Evolutionary conservation across 2,797 vertebrate species (phyloP).

Genomic region (Neopelma chrysocephalum): DNA sequence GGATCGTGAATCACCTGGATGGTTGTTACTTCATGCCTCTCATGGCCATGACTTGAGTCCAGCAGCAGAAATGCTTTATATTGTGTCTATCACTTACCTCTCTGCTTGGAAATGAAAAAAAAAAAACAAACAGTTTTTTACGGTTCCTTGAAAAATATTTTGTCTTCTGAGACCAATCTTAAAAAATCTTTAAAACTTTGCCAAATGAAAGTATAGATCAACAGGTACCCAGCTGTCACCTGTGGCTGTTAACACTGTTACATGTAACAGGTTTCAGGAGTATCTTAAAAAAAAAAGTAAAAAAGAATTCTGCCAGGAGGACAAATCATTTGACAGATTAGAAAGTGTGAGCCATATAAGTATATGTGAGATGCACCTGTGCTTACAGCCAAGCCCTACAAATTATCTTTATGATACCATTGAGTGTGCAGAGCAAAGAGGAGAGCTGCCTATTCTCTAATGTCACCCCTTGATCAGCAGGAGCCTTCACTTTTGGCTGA

Average conservation of each 20-base stretch:
- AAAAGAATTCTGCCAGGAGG: neutral
- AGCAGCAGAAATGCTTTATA: neutral
- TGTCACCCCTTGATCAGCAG: neutral
- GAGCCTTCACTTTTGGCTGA: neutral
- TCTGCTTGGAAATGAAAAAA: neutral
- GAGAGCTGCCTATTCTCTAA: neutral
- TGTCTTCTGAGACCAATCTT: neutral
- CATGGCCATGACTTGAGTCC: neutral
- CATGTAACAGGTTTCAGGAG: neutral
- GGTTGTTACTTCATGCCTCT: neutral
- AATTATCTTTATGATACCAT: neutral
- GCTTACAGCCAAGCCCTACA: neutral
- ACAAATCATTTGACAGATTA: neutral
- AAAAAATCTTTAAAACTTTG: neutral
- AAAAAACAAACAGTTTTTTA: fast-evolving
- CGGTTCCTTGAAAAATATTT: neutral
- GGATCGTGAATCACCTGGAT: neutral
- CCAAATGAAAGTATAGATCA: neutral
- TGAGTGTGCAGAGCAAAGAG: neutral
- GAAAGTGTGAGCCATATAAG: neutral
- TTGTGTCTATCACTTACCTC: neutral
- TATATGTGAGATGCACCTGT: neutral
- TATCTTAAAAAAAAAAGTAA: neutral
- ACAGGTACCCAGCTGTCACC: neutral
- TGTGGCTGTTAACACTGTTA: neutral